Evolutionary conservation across 1,140 invertebrate genomes (phyloP).

Genomic region (Drosophila trapezifrons): DNA sequence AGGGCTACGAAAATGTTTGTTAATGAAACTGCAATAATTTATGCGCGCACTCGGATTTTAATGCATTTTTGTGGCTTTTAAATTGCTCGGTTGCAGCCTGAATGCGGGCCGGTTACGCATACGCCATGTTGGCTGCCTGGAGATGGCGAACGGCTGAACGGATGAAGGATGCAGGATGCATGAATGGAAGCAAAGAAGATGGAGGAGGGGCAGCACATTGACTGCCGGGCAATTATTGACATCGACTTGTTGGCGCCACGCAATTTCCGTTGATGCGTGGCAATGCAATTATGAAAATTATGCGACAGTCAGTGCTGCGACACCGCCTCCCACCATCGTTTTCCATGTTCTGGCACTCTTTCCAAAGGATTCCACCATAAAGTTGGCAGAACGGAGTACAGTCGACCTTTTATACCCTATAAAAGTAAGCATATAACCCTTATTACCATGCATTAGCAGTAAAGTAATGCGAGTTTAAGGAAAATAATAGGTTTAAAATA

Average conservation of each 20-base stretch:
- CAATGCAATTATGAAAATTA: constrained; percentile 75
- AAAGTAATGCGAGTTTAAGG: no score
- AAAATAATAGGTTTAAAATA: background rate
- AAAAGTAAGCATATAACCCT: background rate
- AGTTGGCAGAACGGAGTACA: no score
- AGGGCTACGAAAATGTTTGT: constrained; percentile 55
- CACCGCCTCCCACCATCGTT: background rate
- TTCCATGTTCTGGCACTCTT: background rate
- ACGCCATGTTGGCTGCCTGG: constrained; percentile 38
- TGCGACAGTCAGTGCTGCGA: constrained; percentile 34
- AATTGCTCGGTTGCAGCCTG: constrained; percentile 34
- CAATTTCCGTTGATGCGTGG: constrained; percentile 66
- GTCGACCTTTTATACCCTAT: background rate
- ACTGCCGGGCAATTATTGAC: constrained; percentile 64
- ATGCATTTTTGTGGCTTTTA: constrained; percentile 71
- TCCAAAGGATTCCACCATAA: background rate
- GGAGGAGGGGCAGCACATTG: background rate
- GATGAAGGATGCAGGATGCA: background rate
- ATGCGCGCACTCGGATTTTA: constrained; percentile 63
- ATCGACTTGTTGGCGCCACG: constrained; percentile 67
- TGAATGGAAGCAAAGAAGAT: background rate
- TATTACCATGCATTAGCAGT: no score
- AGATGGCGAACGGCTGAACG: background rate
- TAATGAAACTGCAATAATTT: constrained; percentile 70
- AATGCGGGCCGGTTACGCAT: constrained; percentile 42